Percentiles rank a stretch among this genome's conserved stretches.
Evolutionary conservation across 2,888 invertebrate genomes (phyloP).

Genomic region (Catocala sponsa): DNA sequence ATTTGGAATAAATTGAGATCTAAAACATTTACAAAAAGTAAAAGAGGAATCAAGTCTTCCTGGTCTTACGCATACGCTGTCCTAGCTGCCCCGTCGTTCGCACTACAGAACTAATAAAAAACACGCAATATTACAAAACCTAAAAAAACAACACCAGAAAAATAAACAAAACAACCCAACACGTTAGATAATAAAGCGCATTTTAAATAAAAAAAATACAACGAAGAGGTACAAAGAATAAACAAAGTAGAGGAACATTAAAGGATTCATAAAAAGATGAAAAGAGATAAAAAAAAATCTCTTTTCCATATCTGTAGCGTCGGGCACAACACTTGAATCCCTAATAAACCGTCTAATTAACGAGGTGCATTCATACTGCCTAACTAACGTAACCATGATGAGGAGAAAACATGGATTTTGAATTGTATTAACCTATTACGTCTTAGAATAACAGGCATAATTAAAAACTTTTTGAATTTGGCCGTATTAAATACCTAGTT

Average conservation of each 20-base stretch:
- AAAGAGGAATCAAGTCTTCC: too few relatives aligned
- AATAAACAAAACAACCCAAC: not conserved
- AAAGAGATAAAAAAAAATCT: constrained; percentile 28
- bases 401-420: constrained; percentile 7
- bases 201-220: constrained; percentile 13
- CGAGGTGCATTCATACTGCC: constrained; percentile 70
- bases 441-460: too few relatives aligned
- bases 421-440: too few relatives aligned
- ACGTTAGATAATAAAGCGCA: constrained; percentile 1
- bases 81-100: too few relatives aligned
- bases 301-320: constrained; percentile 46
- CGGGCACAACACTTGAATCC: constrained; percentile 68
- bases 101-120: not conserved
- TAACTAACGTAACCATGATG: constrained; percentile 49
- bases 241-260: constrained; percentile 18
- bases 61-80: too few relatives aligned
- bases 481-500: too few relatives aligned
- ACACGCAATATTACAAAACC: not conserved
- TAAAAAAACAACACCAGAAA: not conserved
- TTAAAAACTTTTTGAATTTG: too few relatives aligned
- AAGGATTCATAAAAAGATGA: constrained; percentile 21
- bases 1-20: too few relatives aligned
- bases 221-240: constrained; percentile 29
- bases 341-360: constrained; percentile 84
- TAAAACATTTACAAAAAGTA: too few relatives aligned